Conservation (phyloP, 1,140 invertebrate genomes). For the Zophobas morio region DNA sequence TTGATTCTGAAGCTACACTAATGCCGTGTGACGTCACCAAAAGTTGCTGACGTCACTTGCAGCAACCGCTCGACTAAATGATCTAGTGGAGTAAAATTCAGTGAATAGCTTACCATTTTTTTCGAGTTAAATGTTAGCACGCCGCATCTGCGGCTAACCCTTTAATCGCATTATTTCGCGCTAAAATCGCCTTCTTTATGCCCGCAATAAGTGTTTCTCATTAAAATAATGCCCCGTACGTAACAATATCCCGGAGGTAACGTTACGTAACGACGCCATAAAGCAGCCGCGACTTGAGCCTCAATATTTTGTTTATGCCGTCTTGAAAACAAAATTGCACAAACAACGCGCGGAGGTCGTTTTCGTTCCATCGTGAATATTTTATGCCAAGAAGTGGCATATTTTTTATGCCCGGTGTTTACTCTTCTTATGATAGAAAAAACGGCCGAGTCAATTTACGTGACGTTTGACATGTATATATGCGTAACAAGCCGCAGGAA, state of each 20-base stretch:
- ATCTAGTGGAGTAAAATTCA: too few relatives aligned
- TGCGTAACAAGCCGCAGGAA: conserved; percentile 41
- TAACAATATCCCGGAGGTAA: conserved; percentile 36
- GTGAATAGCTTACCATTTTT: too few relatives aligned
- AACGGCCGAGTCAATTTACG: conserved; percentile 23
- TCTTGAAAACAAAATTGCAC: conserved; percentile 23
- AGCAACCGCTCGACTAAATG: too few relatives aligned
- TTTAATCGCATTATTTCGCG: conserved; percentile 33
- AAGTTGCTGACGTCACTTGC: too few relatives aligned
- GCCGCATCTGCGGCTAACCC: background rate
- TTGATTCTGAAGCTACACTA: too few relatives aligned
- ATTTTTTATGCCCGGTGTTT: background rate
- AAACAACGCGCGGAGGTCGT: conserved; percentile 13
- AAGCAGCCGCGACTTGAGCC: conserved; percentile 30
- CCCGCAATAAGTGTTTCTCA: conserved; percentile 39
- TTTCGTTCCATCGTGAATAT: conserved; percentile 20
- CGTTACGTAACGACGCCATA: conserved; percentile 38
- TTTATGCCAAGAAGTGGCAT: background rate
- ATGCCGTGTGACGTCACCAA: too few relatives aligned
- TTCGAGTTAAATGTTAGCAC: too few relatives aligned
- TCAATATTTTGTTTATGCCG: conserved; percentile 35
- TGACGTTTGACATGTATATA: conserved; percentile 24
- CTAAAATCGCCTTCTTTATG: conserved; percentile 34
- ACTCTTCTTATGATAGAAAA: conserved; percentile 16
- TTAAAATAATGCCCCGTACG: conserved; percentile 38